These are phyloP conservation scores for Monochamus saltuarius DNA, from an alignment of 1,140 invertebrate genomes.

Conservation along the genomic window DNA sequence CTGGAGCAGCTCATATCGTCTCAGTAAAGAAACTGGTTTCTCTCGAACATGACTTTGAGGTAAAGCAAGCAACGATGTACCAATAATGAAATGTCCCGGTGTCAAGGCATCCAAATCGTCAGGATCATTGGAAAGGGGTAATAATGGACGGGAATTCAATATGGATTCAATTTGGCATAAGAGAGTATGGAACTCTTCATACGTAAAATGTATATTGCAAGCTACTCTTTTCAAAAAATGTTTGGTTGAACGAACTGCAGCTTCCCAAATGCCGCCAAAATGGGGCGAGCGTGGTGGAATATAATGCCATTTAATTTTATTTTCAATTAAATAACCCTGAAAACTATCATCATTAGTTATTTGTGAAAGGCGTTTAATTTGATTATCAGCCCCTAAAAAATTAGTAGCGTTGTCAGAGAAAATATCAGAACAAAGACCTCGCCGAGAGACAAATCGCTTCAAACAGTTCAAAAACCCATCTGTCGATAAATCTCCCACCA, in stretches of 20 bases:
- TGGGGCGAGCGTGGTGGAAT: slow-evolving; percentile 42
- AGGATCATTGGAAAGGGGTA: slow-evolving; percentile 28
- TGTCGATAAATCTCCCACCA: slow-evolving; percentile 8
- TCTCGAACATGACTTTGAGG: too few relatives aligned
- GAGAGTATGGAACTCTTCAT: slow-evolving; percentile 40
- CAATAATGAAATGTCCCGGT: slow-evolving; percentile 44
- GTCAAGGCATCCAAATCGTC: slow-evolving; percentile 37
- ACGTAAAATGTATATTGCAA: slow-evolving; percentile 29
- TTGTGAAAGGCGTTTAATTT: neutral
- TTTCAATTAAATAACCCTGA: neutral
- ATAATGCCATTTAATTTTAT: slow-evolving; percentile 45
- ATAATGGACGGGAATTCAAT: slow-evolving; percentile 36
- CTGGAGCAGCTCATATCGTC: too few relatives aligned
- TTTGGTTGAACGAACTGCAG: slow-evolving; percentile 35
- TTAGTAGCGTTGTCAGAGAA: slow-evolving; percentile 30
- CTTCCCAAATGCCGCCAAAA: slow-evolving; percentile 46
- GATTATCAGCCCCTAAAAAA: slow-evolving; percentile 15
- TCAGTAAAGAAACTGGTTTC: too few relatives aligned
- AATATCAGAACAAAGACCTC: slow-evolving; percentile 37
- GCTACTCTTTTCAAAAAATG: slow-evolving; percentile 20
- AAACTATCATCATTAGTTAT: neutral
- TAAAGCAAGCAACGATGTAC: too few relatives aligned
- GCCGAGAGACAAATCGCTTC: slow-evolving; percentile 38
- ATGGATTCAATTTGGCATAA: slow-evolving; percentile 37
- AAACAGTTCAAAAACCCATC: slow-evolving; percentile 27